These are phyloP conservation scores for Myoxocephalus aenaeus DNA, from an alignment of 2,797 vertebrate species.

Conservation along the genomic window DNA sequence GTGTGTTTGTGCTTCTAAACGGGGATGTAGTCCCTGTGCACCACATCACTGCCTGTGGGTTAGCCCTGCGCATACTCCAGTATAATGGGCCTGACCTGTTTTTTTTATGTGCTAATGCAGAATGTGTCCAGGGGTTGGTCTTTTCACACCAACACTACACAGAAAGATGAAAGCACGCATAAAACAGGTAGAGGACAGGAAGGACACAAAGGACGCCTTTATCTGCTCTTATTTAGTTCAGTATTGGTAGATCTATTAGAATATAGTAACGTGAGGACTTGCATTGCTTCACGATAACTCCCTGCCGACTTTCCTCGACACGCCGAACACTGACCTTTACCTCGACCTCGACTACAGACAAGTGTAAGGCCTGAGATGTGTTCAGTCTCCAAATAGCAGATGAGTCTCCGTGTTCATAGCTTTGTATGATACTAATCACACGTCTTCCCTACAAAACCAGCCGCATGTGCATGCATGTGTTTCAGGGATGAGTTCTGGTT, in stretches of 20 bases:
- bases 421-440: background rate
- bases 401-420: background rate
- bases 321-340: background rate
- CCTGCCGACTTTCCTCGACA: background rate
- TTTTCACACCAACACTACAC: slow-evolving; percentile 52
- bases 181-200: slow-evolving; percentile 63
- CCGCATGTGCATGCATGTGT: background rate
- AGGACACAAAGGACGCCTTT: slow-evolving; percentile 64
- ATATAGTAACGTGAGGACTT: slow-evolving; percentile 11
- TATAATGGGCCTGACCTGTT: slow-evolving; percentile 62
- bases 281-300: slow-evolving; percentile 17
- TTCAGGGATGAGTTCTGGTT: background rate
- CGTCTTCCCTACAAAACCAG: background rate
- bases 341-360: slow-evolving; percentile 9
- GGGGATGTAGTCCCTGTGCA: slow-evolving; percentile 53
- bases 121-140: slow-evolving; percentile 54
- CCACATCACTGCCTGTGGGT: slow-evolving; percentile 34
- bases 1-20: slow-evolving; percentile 21
- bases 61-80: slow-evolving; percentile 36
- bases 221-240: slow-evolving; percentile 58
- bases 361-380: background rate
- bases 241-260: slow-evolving; percentile 41
- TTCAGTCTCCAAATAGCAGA: background rate
- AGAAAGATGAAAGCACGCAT: slow-evolving; percentile 53
- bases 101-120: slow-evolving; percentile 52